Evolutionary conservation across 2,888 invertebrate species (phyloP), one percentile per base, ranked within the genome.

Genomic region (Gymnocheta viridis): DNA sequence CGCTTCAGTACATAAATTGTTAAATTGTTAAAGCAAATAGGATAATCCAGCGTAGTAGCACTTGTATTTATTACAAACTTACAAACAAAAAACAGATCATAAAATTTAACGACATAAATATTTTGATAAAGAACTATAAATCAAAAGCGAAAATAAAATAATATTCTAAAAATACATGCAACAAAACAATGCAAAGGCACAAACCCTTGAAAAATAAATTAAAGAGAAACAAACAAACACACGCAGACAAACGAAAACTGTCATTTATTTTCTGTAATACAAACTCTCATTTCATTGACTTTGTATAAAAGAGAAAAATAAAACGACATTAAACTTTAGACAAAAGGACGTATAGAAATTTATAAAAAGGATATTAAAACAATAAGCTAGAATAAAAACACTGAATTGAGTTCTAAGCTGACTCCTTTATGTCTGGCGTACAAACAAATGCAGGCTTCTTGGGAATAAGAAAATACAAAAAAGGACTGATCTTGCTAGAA

Each of bases 51-150:
- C 32, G 1, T 51, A 41, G 38, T 49, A 27, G 47, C 38, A 67
- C 6, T 38, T 27, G 7, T 29, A 41, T 56, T 27, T 67, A 38
- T 49, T 14, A 62, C 3, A 19, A 49, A 66, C 0, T 6, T 41
- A 14, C n/a, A n/a, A n/a, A 64, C 0, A 22, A 64, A 38, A 19
- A 56, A 14, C 14, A 22, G 6, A 77, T 38, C 29, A 72, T 67
- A 60, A 72, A 64, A 70, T 22, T 12, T 64, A 74, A 79, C 47
- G 44, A 83, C 82, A 41, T 56, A 72, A 80, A 83, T 77, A 80
- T 83, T 80, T 60, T 70, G 66, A 76, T 73, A 69, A 77, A 73
- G 69, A 27, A 73, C 67, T 69, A 81, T 77, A 78, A 84, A 84
- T 76, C 77, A 84, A 69, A 27, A 29, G n/a, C 19, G 38, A 24